Percentiles rank a stretch among this genome's conserved stretches.
phyloP scores from a whole-genome alignment of 2,797 vertebrate species.

The Perodicticus potto region DNA sequence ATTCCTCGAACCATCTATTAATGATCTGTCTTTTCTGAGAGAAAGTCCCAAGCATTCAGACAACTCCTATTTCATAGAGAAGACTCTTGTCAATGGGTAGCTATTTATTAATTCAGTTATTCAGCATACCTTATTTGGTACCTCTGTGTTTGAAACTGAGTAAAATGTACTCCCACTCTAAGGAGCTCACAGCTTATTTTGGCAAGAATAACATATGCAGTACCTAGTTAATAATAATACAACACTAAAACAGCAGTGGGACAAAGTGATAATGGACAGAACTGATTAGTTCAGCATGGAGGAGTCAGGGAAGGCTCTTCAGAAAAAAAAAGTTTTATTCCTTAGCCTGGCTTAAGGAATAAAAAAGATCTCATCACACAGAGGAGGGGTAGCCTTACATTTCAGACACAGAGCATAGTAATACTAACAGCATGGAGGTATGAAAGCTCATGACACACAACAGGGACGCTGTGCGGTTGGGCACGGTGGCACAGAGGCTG shows the following conservation, averaged over 20 bases:
- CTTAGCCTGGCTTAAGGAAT: slow-evolving; percentile 29
- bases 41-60: not conserved
- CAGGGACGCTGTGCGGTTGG: not conserved
- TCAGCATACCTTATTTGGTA: not conserved
- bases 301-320: not conserved
- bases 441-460: not conserved
- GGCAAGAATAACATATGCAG: not conserved
- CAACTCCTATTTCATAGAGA: not conserved
- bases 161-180: not conserved
- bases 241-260: not conserved
- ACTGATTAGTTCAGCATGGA: not conserved
- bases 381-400: not conserved
- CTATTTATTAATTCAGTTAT: not conserved
- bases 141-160: not conserved
- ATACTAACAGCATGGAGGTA: not conserved
- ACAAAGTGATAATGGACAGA: not conserved
- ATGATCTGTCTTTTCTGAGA: slow-evolving; percentile 6
- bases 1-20: not conserved
- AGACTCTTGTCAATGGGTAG: not conserved
- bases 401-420: not conserved
- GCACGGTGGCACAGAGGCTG: not conserved
- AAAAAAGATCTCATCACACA: not conserved
- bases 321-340: slow-evolving; percentile 26
- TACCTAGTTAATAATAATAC: not conserved
- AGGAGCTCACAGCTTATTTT: not conserved